Evolutionary conservation across 2,113 vertebrate species (phyloP).

Genomic region (Nothobranchius kuhntae): DNA sequence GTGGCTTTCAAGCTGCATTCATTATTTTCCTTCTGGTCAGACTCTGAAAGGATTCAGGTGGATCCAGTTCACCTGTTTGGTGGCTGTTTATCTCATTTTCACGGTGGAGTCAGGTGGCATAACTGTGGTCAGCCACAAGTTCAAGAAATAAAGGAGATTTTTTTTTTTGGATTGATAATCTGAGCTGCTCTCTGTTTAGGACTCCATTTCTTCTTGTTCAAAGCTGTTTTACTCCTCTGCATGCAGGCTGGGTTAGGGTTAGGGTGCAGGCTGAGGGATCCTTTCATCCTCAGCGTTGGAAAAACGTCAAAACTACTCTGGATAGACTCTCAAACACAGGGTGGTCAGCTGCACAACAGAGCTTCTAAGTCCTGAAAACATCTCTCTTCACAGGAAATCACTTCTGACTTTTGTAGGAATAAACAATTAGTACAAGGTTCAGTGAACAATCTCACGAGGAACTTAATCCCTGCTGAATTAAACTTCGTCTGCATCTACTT

Average conservation of each 20-base stretch:
- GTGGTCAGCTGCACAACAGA: conserved; percentile 14
- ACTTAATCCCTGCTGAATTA: too few relatives aligned
- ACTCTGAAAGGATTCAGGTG: too few relatives aligned
- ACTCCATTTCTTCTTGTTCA: background rate
- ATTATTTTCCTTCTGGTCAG: conserved; percentile 2
- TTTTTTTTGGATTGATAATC: conserved; percentile 2
- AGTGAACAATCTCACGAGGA: too few relatives aligned
- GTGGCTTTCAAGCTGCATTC: conserved; percentile 10
- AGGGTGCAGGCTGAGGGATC: conserved; percentile 7
- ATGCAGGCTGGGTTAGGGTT: conserved; percentile 1
- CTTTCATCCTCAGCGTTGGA: conserved; percentile 8
- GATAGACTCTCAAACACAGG: conserved; percentile 11
- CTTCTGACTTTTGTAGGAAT: background rate
- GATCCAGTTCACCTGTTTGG: too few relatives aligned
- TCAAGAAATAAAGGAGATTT: conserved; percentile 7
- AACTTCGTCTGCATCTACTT: too few relatives aligned
- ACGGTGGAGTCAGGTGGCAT: background rate
- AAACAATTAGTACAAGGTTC: background rate
- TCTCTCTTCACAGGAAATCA: background rate
- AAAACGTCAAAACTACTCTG: conserved; percentile 23
- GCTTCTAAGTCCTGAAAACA: conserved; percentile 1
- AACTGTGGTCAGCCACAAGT: background rate
- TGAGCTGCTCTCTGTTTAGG: background rate
- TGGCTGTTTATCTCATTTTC: too few relatives aligned
- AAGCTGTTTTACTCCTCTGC: conserved; percentile 5